phyloP scores from a whole-genome alignment of 2,113 vertebrate species.

The Thamnaconus septentrionalis region DNA sequence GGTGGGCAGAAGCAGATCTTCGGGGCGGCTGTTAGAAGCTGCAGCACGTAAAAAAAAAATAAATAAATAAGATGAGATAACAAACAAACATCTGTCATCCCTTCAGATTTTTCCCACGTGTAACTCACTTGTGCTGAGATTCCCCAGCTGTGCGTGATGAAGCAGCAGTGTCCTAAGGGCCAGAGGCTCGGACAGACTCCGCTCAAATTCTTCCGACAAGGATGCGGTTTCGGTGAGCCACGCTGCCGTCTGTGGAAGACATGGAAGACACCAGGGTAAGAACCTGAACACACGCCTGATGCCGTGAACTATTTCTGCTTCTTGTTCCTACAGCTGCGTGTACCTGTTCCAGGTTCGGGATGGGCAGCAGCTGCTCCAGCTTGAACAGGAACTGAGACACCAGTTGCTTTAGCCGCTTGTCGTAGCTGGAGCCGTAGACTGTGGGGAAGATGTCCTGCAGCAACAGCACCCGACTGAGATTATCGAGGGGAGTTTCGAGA shows the following conservation, averaged over 20 bases:
- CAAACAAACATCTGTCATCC: background rate
- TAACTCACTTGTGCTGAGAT: conserved; percentile 37
- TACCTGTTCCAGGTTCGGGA: conserved; percentile 66
- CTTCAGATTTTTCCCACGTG: too few relatives aligned
- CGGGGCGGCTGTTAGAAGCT: conserved; percentile 36
- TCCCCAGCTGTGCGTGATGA: conserved; percentile 48
- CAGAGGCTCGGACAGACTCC: conserved; percentile 37
- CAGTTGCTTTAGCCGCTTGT: conserved; percentile 63
- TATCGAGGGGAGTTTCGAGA: background rate
- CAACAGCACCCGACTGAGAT: background rate
- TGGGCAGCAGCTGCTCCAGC: conserved; percentile 71
- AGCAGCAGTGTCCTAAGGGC: conserved; percentile 51
- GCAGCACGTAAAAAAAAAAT: background rate
- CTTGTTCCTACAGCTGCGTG: too few relatives aligned
- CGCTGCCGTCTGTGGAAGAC: conserved; percentile 43
- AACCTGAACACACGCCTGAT: too few relatives aligned
- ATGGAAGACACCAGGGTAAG: background rate
- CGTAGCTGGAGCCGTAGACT: conserved; percentile 75
- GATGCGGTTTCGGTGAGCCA: conserved; percentile 47
- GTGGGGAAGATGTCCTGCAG: conserved; percentile 70
- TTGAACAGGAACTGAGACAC: conserved; percentile 75
- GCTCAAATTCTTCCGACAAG: conserved; percentile 27
- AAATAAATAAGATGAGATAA: background rate
- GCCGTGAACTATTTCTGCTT: too few relatives aligned
- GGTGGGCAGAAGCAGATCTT: conserved; percentile 33